Conservation (phyloP, 2,888 invertebrate genomes). For the Ornithoptera alexandrae region DNA sequence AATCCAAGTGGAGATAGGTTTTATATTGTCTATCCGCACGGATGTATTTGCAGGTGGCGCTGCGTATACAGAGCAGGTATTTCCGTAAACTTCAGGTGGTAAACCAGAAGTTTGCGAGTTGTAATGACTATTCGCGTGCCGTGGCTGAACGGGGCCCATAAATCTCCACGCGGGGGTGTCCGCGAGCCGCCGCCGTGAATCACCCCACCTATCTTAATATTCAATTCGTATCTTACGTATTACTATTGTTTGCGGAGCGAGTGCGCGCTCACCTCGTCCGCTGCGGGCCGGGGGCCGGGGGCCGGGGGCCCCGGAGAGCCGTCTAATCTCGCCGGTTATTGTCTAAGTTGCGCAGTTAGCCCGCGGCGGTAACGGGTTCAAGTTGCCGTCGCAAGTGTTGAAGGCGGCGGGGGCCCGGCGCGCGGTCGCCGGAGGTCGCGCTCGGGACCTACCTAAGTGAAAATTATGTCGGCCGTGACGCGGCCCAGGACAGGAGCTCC, state of each 20-base stretch:
- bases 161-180: slow-evolving; percentile 30
- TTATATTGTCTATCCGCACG: too few relatives aligned
- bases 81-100: too few relatives aligned
- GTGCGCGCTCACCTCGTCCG: slow-evolving; percentile 24
- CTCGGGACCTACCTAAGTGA: slow-evolving; percentile 21
- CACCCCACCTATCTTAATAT: slow-evolving; percentile 34
- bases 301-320: slow-evolving; percentile 20
- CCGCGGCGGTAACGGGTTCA: slow-evolving; percentile 36
- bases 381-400: slow-evolving; percentile 40
- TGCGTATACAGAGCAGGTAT: too few relatives aligned
- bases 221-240: slow-evolving; percentile 33
- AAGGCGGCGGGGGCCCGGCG: slow-evolving; percentile 30
- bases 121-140: not conserved
- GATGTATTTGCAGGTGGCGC: too few relatives aligned
- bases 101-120: too few relatives aligned
- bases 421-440: slow-evolving; percentile 20
- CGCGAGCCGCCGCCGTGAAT: slow-evolving; percentile 30
- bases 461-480: slow-evolving; percentile 23
- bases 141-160: not conserved
- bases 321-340: slow-evolving; percentile 56
- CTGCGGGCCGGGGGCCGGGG: not conserved
- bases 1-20: too few relatives aligned
- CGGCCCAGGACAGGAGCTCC: not conserved
- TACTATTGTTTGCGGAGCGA: slow-evolving; percentile 33
- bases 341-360: slow-evolving; percentile 58